phyloP scores from a whole-genome alignment of 2,888 invertebrate species.

The Pterostichus madidus region DNA sequence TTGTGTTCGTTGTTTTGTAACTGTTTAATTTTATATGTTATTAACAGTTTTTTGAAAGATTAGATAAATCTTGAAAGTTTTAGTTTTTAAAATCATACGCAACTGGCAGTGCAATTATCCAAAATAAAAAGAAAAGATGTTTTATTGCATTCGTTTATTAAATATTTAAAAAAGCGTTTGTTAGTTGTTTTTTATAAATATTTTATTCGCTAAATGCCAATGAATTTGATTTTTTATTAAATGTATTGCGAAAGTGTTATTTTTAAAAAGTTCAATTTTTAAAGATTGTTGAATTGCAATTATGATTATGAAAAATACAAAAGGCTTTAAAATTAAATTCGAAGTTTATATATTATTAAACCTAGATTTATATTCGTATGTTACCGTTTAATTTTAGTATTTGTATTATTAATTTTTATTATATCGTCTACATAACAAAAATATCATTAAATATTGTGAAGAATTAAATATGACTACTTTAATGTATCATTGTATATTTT shows the following conservation, averaged over 20 bases:
- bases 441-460: slow-evolving; percentile 24
- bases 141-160: too few species aligned
- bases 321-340: slow-evolving; percentile 21
- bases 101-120: too few species aligned
- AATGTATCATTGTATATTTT: neutral
- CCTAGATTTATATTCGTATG: slow-evolving; percentile 24
- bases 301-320: slow-evolving; percentile 11
- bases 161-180: too few species aligned
- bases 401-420: slow-evolving; percentile 21
- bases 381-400: slow-evolving; percentile 47
- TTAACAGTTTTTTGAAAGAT: too few species aligned
- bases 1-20: slow-evolving; percentile 24
- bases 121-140: too few species aligned
- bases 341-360: slow-evolving; percentile 28
- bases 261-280: slow-evolving; percentile 2
- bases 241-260: too few species aligned
- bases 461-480: slow-evolving; percentile 8
- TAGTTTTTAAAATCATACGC: too few species aligned
- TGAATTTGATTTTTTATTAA: too few species aligned
- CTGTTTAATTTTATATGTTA: neutral
- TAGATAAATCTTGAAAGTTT: too few species aligned
- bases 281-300: slow-evolving; percentile 27
- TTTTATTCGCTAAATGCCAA: too few species aligned
- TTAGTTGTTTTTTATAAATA: too few species aligned
- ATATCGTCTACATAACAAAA: slow-evolving; percentile 3